These are phyloP conservation scores for Cheilosia scutellata DNA, from an alignment of 2,888 invertebrate species.

Conservation along the genomic window DNA sequence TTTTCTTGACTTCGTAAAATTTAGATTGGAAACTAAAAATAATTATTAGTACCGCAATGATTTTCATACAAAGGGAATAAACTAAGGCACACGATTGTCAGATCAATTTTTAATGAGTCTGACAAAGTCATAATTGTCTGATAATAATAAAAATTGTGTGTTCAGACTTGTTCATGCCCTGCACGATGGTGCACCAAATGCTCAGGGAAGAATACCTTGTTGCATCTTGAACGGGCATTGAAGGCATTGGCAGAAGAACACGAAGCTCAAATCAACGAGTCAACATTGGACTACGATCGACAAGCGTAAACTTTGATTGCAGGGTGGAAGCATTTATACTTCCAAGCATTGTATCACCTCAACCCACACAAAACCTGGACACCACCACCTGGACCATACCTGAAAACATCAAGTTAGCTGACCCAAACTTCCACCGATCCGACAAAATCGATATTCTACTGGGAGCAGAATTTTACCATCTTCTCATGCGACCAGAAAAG, in stretches of 20 bases:
- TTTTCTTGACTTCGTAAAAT: no score
- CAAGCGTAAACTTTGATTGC: background rate
- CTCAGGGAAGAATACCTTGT: no score
- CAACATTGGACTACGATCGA: background rate
- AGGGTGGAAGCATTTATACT: background rate
- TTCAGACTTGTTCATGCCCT: no score
- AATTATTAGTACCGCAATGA: no score
- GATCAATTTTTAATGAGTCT: no score
- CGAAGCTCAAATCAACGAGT: background rate
- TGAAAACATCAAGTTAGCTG: constrained; percentile 20
- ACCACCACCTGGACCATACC: constrained; percentile 3
- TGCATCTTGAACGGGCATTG: background rate
- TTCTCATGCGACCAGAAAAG: background rate
- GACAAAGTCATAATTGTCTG: no score
- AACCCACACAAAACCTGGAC: background rate
- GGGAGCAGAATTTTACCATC: constrained; percentile 27
- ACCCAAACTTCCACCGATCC: constrained; percentile 21
- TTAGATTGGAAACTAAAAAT: no score
- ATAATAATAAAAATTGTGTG: no score
- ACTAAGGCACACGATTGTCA: no score
- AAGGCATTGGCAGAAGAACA: background rate
- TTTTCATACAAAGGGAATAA: no score
- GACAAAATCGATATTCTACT: constrained; percentile 17
- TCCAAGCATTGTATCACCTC: background rate
- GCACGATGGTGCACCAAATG: no score